Percentiles rank a stretch among this genome's conserved stretches.
phyloP scores from a whole-genome alignment of 2,113 vertebrate genomes.

The Osmerus mordax region DNA sequence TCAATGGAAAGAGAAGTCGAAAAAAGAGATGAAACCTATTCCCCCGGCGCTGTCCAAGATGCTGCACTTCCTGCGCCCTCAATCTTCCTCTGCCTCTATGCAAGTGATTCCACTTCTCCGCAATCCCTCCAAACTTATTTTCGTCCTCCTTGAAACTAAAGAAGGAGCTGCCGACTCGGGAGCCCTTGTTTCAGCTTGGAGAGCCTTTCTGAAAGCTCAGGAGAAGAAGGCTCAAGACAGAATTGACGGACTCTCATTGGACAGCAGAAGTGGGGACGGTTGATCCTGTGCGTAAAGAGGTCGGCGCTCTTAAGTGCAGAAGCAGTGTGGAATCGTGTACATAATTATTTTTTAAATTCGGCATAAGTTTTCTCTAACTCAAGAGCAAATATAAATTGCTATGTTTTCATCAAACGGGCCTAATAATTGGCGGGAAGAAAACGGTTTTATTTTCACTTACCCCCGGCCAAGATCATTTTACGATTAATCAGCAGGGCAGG shows the following conservation, averaged over 20 bases:
- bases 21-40: not conserved
- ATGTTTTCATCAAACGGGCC: too few species aligned
- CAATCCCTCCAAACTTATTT: slow-evolving; percentile 13
- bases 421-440: too few species aligned
- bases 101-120: not conserved
- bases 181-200: slow-evolving; percentile 43
- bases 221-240: slow-evolving; percentile 28
- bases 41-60: slow-evolving; percentile 13
- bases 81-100: not conserved
- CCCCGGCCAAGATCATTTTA: too few species aligned
- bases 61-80: slow-evolving; percentile 1
- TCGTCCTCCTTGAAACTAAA: not conserved
- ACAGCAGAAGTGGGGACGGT: slow-evolving; percentile 27
- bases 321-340: too few species aligned
- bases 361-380: too few species aligned
- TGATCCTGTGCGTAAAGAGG: slow-evolving; percentile 6
- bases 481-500: too few species aligned
- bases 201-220: slow-evolving; percentile 60
- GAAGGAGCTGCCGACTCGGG: slow-evolving; percentile 47
- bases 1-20: slow-evolving; percentile 3
- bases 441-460: too few species aligned
- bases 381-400: too few species aligned
- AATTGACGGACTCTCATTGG: slow-evolving; percentile 60
- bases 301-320: too few species aligned
- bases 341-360: too few species aligned